phyloP scores from a whole-genome alignment of 2,113 vertebrate species.

The Seriola quinqueradiata region DNA sequence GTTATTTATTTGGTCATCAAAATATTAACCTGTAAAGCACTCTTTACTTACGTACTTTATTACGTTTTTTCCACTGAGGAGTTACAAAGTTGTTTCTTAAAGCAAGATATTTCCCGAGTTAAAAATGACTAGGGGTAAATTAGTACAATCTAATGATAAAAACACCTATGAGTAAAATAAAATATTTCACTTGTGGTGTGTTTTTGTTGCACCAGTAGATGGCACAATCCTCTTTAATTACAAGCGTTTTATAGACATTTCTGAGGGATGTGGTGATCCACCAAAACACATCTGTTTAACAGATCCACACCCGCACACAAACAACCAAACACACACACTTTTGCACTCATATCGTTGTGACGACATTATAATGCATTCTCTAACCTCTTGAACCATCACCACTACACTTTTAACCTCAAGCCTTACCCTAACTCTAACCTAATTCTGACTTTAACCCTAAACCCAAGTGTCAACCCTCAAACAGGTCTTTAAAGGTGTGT shows the following conservation, averaged over 20 bases:
- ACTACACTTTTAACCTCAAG: too few species aligned
- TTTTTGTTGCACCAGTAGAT: constrained; percentile 29
- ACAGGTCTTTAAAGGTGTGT: background rate
- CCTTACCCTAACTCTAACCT: too few species aligned
- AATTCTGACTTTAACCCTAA: background rate
- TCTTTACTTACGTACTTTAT: background rate
- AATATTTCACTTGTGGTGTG: background rate
- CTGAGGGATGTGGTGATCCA: background rate
- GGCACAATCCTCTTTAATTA: constrained; percentile 4
- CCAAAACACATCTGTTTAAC: background rate
- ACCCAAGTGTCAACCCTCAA: background rate
- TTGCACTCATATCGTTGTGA: background rate
- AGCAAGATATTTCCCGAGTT: background rate
- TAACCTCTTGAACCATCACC: background rate
- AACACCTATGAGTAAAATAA: background rate
- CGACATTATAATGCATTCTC: too few species aligned
- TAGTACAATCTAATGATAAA: background rate
- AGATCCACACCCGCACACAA: background rate
- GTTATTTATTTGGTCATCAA: background rate
- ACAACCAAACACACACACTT: background rate
- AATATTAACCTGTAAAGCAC: background rate
- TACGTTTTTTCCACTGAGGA: background rate
- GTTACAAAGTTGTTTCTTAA: background rate
- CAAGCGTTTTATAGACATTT: background rate
- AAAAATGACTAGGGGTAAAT: too few species aligned